These are phyloP conservation scores for Xanthia togata DNA, from an alignment of 2,888 invertebrate genomes.

Conservation along the genomic window DNA sequence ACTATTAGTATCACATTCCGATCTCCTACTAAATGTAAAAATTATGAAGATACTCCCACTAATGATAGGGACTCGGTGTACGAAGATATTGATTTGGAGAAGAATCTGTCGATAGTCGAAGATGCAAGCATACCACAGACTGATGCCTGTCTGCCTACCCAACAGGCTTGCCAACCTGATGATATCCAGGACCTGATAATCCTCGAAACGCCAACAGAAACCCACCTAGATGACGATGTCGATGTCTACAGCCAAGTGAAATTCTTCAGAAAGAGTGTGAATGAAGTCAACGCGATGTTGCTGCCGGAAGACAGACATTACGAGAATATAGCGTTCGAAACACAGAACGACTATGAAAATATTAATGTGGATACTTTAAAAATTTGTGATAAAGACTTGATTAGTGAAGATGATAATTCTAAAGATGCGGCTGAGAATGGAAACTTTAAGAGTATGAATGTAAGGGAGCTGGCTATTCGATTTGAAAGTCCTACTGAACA, in stretches of 20 bases:
- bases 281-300: slow-evolving; percentile 92
- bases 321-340: slow-evolving; percentile 80
- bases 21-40: slow-evolving; percentile 90
- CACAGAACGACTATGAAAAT: slow-evolving; percentile 82
- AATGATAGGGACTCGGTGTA: slow-evolving; percentile 90
- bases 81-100: slow-evolving; percentile 90
- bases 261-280: slow-evolving; percentile 93
- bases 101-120: slow-evolving; percentile 88
- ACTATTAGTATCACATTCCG: slow-evolving; percentile 94
- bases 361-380: slow-evolving; percentile 81
- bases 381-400: slow-evolving; percentile 81
- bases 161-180: slow-evolving; percentile 90
- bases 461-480: slow-evolving; percentile 91
- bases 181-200: slow-evolving; percentile 84
- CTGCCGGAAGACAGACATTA: slow-evolving; percentile 77
- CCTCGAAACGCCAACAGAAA: slow-evolving; percentile 90
- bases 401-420: slow-evolving; percentile 71
- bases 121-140: slow-evolving; percentile 90
- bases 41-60: slow-evolving; percentile 86
- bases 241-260: slow-evolving; percentile 94
- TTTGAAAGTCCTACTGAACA: slow-evolving; percentile 92
- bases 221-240: slow-evolving; percentile 77
- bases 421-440: slow-evolving; percentile 74
- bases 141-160: slow-evolving; percentile 90
- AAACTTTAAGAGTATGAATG: slow-evolving; percentile 88